Evolutionary conservation across 2,888 invertebrate genomes (phyloP).

Genomic region (Hybos culiciformis): DNA sequence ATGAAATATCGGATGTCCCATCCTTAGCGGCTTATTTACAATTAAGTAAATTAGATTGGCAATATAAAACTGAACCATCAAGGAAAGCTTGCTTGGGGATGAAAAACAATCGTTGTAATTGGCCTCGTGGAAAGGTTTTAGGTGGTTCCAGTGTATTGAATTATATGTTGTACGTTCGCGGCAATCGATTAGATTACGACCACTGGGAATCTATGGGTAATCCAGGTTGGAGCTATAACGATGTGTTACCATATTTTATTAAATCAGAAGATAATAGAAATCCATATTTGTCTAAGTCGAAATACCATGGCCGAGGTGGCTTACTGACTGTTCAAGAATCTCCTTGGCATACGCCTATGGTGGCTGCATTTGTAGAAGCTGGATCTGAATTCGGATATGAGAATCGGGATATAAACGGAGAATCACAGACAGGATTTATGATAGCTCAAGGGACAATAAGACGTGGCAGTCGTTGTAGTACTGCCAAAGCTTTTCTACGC

Average conservation of each 20-base stretch:
- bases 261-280: slow-evolving; percentile 82
- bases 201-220: slow-evolving; percentile 79
- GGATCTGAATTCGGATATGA: slow-evolving; percentile 73
- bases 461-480: slow-evolving; percentile 67
- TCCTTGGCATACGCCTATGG: slow-evolving; percentile 70
- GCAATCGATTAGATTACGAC: slow-evolving; percentile 73
- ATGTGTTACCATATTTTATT: slow-evolving; percentile 75
- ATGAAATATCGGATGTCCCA: slow-evolving; percentile 77
- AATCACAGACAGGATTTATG: slow-evolving; percentile 65
- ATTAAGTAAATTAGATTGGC: slow-evolving; percentile 75
- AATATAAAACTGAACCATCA: slow-evolving; percentile 77
- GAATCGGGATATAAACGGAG: slow-evolving; percentile 71
- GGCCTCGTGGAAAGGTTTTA: slow-evolving; percentile 79
- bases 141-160: slow-evolving; percentile 81
- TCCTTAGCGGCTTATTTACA: slow-evolving; percentile 77
- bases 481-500: slow-evolving; percentile 74
- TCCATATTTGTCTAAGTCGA: slow-evolving; percentile 53
- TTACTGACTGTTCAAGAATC: slow-evolving; percentile 68
- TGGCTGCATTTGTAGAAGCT: slow-evolving; percentile 69
- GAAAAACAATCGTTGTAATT: slow-evolving; percentile 69
- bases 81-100: slow-evolving; percentile 68
- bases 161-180: slow-evolving; percentile 83
- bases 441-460: slow-evolving; percentile 69
- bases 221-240: slow-evolving; percentile 74
- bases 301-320: slow-evolving; percentile 60